Conservation (phyloP, 2,113 vertebrate genomes). For the Epinephelus cyanopodus region DNA sequence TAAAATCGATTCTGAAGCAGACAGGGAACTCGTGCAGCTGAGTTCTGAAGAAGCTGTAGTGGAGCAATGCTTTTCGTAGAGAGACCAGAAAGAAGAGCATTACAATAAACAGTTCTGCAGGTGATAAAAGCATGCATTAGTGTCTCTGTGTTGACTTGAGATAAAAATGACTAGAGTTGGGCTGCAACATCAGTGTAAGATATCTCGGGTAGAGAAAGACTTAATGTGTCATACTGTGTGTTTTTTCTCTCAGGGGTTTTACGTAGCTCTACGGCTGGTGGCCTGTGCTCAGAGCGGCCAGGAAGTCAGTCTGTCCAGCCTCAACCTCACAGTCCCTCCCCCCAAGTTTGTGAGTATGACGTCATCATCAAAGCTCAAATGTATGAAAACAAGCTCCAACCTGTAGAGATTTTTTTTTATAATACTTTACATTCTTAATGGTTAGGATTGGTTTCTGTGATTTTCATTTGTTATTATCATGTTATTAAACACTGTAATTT, state of each 20-base stretch:
- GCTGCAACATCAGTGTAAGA: neutral
- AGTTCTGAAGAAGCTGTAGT: too few species aligned
- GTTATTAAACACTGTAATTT: neutral
- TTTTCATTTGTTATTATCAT: neutral
- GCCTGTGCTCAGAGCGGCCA: constrained; percentile 95
- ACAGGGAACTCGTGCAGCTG: too few species aligned
- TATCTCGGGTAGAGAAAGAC: neutral
- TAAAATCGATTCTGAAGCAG: too few species aligned
- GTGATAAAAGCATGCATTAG: too few species aligned
- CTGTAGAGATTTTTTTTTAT: too few species aligned
- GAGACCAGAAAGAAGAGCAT: too few species aligned
- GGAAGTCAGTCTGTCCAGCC: constrained; percentile 89
- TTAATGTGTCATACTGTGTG: neutral
- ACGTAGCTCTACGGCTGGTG: constrained; percentile 91
- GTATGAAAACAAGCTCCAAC: neutral
- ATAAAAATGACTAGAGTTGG: neutral
- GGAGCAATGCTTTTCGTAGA: too few species aligned
- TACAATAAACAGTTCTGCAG: too few species aligned
- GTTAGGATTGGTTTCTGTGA: neutral
- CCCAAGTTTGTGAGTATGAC: constrained; percentile 96
- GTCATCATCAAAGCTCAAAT: neutral
- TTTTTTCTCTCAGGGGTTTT: constrained; percentile 89
- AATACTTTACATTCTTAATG: neutral
- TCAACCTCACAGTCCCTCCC: constrained; percentile 89
- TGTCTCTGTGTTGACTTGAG: too few species aligned